Evolutionary conservation across 1,140 invertebrate genomes (phyloP), one percentile per base, ranked within the genome.

Genomic region (Habropoda laboriosa): DNA sequence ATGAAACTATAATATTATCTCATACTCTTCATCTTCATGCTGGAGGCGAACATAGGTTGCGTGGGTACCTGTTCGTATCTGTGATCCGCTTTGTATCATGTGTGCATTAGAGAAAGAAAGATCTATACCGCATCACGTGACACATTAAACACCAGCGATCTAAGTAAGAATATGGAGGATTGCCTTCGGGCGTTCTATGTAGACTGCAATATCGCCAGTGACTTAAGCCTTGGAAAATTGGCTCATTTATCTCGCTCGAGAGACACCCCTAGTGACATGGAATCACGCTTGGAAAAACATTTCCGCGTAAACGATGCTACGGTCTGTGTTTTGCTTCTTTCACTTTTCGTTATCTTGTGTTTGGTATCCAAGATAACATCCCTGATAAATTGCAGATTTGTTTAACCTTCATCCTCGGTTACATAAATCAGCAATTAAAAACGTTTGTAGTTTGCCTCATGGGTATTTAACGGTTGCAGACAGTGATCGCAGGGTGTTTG

Each of bases 141-240:
- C 45, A 18, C 75, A 71, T 82, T 82, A 83, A 79, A 79, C 75
- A 67, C 32, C n/a, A 55, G 66, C 66, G 45, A 70, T 60, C 74
- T 76, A 72, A 78, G 75, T 76, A 72, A 78, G 75, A 61, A 57
- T 24, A 79, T n/a, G 47, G 74, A 61, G 71, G 71, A 49, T 57
- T 66, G 32, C 38, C 47, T 21, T 63, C 49, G 32, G 49, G 16
- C 32, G 32, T 35, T 16, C 24, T 35, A 35, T 40, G 35, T 60
- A 40, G 64, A 67, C 77, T 76, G 87, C 87, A 88, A 90, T 91
- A 91, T 89, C 88, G 88, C 82, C 80, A 76, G 82, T 87, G 83
- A 90, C 89, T 91, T 88, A 89, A 91, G 90, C 90, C 87, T 89
- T 73, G 84, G 88, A 87, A 91, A 91, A 91, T 91, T 91, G 89